A percentile compares a stretch with the other conserved stretches of the same genome.
phyloP scores from a whole-genome alignment of 2,888 invertebrate species.

The Altica lythri region DNA sequence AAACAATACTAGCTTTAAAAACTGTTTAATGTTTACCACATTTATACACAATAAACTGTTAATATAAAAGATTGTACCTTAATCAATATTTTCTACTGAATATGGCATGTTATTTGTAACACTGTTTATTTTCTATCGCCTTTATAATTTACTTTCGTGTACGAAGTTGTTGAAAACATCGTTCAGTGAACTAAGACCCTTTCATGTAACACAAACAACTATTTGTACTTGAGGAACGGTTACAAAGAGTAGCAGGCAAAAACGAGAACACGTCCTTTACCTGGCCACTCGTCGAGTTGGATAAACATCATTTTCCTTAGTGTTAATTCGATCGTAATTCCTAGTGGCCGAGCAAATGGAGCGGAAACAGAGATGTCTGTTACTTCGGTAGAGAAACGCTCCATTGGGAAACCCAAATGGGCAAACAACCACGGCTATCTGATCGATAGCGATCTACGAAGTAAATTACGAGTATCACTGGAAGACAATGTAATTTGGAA shows the following conservation, averaged over 20 bases:
- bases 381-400: conserved; percentile 32
- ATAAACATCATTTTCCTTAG: conserved; percentile 23
- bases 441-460: conserved; percentile 28
- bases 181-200: too few species aligned
- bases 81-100: too few species aligned
- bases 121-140: too few species aligned
- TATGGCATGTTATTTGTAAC: too few species aligned
- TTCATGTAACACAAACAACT: too few species aligned
- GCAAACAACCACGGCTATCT: conserved; percentile 28
- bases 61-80: too few species aligned
- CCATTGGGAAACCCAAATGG: conserved; percentile 30
- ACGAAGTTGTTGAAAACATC: too few species aligned
- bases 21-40: too few species aligned
- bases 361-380: conserved; percentile 32
- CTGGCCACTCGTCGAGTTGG: conserved; percentile 10
- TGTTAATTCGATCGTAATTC: conserved; percentile 37
- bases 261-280: neutral
- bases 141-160: too few species aligned
- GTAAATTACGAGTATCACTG: conserved; percentile 15
- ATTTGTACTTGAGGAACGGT: too few species aligned
- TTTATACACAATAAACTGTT: too few species aligned
- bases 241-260: neutral
- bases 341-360: conserved; percentile 32
- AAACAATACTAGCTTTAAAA: too few species aligned
- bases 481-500: conserved; percentile 6